Evolutionary conservation across 2,797 vertebrate species (phyloP).

Genomic region (Paedocypris micromegethes): DNA sequence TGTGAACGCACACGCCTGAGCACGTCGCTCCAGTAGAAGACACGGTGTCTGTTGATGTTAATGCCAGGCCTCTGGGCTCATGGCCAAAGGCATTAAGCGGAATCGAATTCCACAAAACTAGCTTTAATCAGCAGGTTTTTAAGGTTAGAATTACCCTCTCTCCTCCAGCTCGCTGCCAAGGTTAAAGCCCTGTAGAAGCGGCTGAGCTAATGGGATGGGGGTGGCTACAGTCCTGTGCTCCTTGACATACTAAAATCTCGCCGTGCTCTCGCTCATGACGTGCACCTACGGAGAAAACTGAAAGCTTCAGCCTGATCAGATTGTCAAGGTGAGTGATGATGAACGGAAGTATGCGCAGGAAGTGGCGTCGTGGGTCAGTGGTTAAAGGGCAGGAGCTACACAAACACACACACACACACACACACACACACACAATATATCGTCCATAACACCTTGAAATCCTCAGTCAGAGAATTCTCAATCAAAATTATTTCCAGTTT

Average conservation of each 20-base stretch:
- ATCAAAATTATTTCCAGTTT: too few species aligned
- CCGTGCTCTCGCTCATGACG: conserved; percentile 13
- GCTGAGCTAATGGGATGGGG: conserved; percentile 39
- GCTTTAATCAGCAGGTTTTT: conserved; percentile 99
- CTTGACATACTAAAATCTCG: conserved; percentile 27
- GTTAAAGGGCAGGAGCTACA: background rate
- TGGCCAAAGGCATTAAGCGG: conserved; percentile 95
- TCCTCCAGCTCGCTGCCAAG: conserved; percentile 89
- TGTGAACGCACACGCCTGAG: background rate
- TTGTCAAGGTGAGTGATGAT: conserved; percentile 14
- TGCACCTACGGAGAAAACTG: conserved; percentile 16
- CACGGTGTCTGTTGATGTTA: conserved; percentile 83
- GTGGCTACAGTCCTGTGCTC: conserved; percentile 37
- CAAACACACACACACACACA: too few species aligned
- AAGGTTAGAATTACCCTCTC: conserved; percentile 98
- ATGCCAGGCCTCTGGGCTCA: conserved; percentile 84
- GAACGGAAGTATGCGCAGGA: conserved; percentile 46
- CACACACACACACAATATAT: too few species aligned
- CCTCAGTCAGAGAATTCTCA: too few species aligned
- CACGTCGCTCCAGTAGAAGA: conserved; percentile 67
- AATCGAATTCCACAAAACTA: conserved; percentile 98
- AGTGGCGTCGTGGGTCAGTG: background rate
- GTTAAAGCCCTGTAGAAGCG: conserved; percentile 76
- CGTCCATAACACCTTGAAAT: too few species aligned
- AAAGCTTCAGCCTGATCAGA: background rate